Evolutionary conservation across 2,888 invertebrate genomes (phyloP), one percentile per base, ranked within the genome.

Genomic region (Tenthredo mesomela): DNA sequence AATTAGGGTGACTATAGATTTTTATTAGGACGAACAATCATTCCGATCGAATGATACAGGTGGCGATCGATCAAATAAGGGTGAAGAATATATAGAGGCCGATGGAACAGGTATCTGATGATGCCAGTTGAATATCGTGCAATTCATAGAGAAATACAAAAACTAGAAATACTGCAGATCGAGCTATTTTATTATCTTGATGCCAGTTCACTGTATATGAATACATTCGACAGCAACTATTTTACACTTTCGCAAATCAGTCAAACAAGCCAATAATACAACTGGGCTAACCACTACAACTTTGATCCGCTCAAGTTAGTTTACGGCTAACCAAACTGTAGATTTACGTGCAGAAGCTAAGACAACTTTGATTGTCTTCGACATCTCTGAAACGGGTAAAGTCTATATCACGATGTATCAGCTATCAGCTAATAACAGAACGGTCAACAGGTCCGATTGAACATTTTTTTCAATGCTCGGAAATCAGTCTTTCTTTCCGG

Each of bases 221-320:
- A 25, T 25, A 0, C 25, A 37, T 70, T 18, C 33, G 9, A 9
- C 18, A n/a, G 70, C 18, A 29, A 70, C 33, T n/a, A 70, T 37
- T 70, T 9, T 33, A 9, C 37, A n/a, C 9, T 33, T 7, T 12
- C n/a, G 37, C 12, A 5, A 12, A 12, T 50, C 77, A 33, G 33
- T 10, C n/a, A 29, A 54, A 77, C 77, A 54, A 77, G 50, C 77
- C 54, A 54, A 77, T 33, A 77, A 77, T 50, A 50, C 77, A 77
- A 77, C 54, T 25, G 33, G 29, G 15, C 50, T 7, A 77, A 77
- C 77, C 77, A 54, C 77, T 77, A 18, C 54, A 77, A 77, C 77
- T 77, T 77, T 77, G 77, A 77, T 77, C 77, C 50, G 77, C 50
- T 75, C 37, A 47, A 50, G 77, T 77, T 77, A 54, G 50, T 54